These are phyloP conservation scores for Ophraella communa DNA, from an alignment of 2,888 invertebrate species.

Conservation along the genomic window DNA sequence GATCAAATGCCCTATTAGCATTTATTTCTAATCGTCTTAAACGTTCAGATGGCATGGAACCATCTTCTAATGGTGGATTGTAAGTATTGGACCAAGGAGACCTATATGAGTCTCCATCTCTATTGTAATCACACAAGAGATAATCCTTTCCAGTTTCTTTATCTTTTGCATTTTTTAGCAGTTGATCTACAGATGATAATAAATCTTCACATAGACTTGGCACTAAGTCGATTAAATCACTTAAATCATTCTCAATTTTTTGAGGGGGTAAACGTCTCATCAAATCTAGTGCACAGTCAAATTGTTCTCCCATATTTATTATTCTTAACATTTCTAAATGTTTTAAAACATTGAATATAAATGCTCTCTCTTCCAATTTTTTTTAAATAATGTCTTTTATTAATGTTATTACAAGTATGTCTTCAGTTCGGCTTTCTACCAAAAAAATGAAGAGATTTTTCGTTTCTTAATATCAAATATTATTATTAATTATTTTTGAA, in stretches of 20 bases:
- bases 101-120: slow-evolving; percentile 84
- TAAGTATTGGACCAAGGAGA: slow-evolving; percentile 99
- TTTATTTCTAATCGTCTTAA: slow-evolving; percentile 95
- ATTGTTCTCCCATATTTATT: slow-evolving; percentile 95
- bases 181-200: slow-evolving; percentile 72
- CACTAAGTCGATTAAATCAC: slow-evolving; percentile 96
- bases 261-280: slow-evolving; percentile 99
- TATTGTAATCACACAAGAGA: slow-evolving; percentile 97
- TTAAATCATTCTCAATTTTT: slow-evolving; percentile 97
- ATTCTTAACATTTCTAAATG: too few relatives aligned
- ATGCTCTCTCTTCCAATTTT: too few relatives aligned
- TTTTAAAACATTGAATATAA: too few relatives aligned
- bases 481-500: too few relatives aligned
- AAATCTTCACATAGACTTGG: slow-evolving; percentile 96
- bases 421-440: too few relatives aligned
- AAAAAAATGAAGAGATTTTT: too few relatives aligned
- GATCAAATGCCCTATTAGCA: slow-evolving; percentile 98
- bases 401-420: too few relatives aligned
- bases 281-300: slow-evolving; percentile 98
- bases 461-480: too few relatives aligned
- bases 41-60: slow-evolving; percentile 96
- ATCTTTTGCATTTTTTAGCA: slow-evolving; percentile 93
- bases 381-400: too few relatives aligned
- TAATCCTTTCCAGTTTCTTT: slow-evolving; percentile 96
- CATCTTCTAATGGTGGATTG: slow-evolving; percentile 97